These are phyloP conservation scores for Xestia c-nigrum DNA, from an alignment of 2,888 invertebrate genomes.

Conservation along the genomic window DNA sequence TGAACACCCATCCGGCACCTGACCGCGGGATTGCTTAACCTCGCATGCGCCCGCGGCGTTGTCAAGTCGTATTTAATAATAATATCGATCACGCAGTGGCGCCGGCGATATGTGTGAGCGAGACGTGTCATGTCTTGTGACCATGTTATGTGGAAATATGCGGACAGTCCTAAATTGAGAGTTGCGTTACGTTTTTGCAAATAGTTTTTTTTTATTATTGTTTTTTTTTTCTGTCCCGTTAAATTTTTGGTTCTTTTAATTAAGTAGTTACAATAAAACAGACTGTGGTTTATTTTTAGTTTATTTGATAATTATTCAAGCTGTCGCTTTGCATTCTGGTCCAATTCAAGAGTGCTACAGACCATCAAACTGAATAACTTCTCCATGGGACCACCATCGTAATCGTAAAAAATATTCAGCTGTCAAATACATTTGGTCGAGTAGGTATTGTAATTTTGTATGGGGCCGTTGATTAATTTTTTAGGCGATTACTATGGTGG, in stretches of 20 bases:
- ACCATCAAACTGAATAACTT: too few species aligned
- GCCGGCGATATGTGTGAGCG: conserved; percentile 42
- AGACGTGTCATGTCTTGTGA: conserved; percentile 35
- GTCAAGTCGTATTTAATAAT: conserved; percentile 55
- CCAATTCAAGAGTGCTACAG: too few species aligned
- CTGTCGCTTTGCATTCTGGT: too few species aligned
- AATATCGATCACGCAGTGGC: conserved; percentile 56
- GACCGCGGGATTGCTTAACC: conserved; percentile 55
- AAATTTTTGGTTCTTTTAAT: neutral
- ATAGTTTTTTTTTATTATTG: neutral
- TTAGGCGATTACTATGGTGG: too few species aligned
- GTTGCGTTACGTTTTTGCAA: neutral
- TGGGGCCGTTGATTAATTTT: too few species aligned
- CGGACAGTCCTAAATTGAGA: conserved; percentile 21
- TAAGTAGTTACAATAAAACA: neutral
- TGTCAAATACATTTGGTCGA: too few species aligned
- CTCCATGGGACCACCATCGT: too few species aligned
- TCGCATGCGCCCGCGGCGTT: conserved; percentile 36
- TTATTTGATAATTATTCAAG: too few species aligned
- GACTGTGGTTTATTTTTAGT: too few species aligned
- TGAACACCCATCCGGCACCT: conserved; percentile 42
- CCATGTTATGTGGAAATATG: neutral
- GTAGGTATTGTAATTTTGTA: too few species aligned
- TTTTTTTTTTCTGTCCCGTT: neutral
- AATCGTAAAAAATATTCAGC: too few species aligned